A percentile compares a stretch with the other conserved stretches of the same genome.
phyloP scores from a whole-genome alignment of 2,113 vertebrate species.

The Saccopteryx leptura region DNA sequence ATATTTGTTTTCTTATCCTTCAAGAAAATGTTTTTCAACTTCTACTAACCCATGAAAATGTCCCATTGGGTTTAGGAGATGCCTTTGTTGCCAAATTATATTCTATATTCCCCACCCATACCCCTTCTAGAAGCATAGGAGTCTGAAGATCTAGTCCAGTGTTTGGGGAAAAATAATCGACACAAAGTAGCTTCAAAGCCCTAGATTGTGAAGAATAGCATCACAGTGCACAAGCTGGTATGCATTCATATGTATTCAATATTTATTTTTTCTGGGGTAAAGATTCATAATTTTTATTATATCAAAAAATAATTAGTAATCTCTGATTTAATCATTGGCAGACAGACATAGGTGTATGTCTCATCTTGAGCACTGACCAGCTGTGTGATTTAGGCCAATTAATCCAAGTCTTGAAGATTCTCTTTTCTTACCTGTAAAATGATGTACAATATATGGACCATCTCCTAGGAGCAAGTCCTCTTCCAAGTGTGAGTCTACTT shows the following conservation, averaged over 20 bases:
- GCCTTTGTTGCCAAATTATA: neutral
- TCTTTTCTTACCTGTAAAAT: slow-evolving; percentile 42
- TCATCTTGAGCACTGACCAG: neutral
- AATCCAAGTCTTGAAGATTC: neutral
- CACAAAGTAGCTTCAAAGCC: neutral
- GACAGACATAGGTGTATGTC: neutral
- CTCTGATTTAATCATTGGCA: neutral
- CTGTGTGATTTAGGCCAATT: slow-evolving; percentile 18
- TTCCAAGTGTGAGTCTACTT: neutral
- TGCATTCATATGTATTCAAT: neutral
- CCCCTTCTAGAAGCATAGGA: neutral
- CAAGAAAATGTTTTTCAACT: neutral
- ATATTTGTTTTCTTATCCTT: neutral
- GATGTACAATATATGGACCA: neutral
- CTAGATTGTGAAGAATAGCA: neutral
- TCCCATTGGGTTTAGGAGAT: neutral
- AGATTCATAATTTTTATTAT: neutral
- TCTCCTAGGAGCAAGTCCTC: neutral
- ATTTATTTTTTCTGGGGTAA: neutral
- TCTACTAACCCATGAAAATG: neutral
- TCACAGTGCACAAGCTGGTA: neutral
- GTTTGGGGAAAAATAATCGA: neutral
- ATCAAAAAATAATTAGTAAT: slow-evolving; percentile 35
- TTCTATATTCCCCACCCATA: neutral
- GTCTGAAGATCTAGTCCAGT: neutral